Evolutionary conservation across 2,888 invertebrate genomes (phyloP).

Genomic region (Sphaerophoria taeniata): DNA sequence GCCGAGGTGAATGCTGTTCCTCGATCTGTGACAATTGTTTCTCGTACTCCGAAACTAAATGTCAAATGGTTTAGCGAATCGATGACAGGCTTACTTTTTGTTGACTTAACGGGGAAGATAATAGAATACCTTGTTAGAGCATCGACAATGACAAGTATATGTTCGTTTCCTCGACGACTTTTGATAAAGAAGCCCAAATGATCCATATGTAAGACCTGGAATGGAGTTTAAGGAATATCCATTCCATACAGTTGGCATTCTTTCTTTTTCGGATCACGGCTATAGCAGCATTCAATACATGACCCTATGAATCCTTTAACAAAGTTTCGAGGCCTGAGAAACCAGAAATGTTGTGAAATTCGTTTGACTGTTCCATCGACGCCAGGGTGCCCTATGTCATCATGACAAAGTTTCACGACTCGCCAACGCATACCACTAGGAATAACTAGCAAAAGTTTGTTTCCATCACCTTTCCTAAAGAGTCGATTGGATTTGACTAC

Average conservation of each 20-base stretch:
- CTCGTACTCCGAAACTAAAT: conserved; percentile 16
- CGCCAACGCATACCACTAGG: conserved; percentile 40
- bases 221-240: conserved; percentile 50
- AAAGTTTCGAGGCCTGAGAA: conserved; percentile 35
- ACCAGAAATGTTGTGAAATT: conserved; percentile 52
- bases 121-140: conserved; percentile 57
- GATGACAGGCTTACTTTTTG: conserved; percentile 34
- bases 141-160: conserved; percentile 32
- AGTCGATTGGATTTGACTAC: conserved; percentile 40
- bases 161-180: conserved; percentile 49
- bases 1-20: conserved; percentile 52
- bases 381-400: conserved; percentile 56
- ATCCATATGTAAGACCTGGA: conserved; percentile 41
- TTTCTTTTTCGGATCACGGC: conserved; percentile 33
- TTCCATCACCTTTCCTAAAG: conserved; percentile 25
- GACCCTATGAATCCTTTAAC: too few species aligned
- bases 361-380: conserved; percentile 47
- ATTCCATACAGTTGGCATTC: conserved; percentile 51
- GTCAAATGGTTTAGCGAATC: conserved; percentile 1
- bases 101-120: conserved; percentile 50
- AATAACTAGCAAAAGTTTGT: conserved; percentile 33
- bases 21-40: conserved; percentile 23
- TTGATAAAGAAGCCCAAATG: conserved; percentile 54
- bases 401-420: conserved; percentile 48
- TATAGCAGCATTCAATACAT: conserved; percentile 56